Conservation (phyloP, 1,140 invertebrate genomes). For the Ctenoplectra terminalis region DNA sequence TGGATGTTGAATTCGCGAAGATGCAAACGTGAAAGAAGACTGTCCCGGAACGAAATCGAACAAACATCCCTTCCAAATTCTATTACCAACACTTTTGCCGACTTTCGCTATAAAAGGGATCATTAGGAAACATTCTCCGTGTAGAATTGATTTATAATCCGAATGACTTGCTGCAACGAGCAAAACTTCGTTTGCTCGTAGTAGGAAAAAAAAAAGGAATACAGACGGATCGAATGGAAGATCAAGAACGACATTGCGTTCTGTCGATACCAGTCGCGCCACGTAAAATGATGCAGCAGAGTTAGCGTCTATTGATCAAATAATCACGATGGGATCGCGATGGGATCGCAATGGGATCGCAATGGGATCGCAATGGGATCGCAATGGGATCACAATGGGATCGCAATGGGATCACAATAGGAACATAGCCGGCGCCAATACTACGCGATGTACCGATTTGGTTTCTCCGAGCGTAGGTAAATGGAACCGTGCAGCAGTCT, state of each 20-base stretch:
- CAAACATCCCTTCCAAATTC: background rate
- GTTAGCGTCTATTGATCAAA: conserved; percentile 48
- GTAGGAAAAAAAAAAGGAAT: background rate
- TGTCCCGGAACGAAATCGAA: too few relatives aligned
- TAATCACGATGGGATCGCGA: conserved; percentile 55
- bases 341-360: conserved; percentile 51
- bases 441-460: conserved; percentile 23
- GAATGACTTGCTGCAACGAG: background rate
- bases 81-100: background rate
- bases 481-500: conserved; percentile 2
- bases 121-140: background rate
- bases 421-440: conserved; percentile 21
- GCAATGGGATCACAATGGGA: conserved; percentile 39
- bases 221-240: background rate
- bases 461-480: conserved; percentile 38
- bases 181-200: background rate
- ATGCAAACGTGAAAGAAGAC: background rate
- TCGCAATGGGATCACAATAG: conserved; percentile 55
- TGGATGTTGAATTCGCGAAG: background rate
- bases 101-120: background rate
- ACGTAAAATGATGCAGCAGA: conserved; percentile 39
- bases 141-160: background rate
- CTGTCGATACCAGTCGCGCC: conserved; percentile 42
- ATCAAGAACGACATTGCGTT: conserved; percentile 34
- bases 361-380: conserved; percentile 51